Evolutionary conservation across 2,888 invertebrate species (phyloP), one percentile per base, ranked within the genome.

Genomic region (Steinernema scapterisci): DNA sequence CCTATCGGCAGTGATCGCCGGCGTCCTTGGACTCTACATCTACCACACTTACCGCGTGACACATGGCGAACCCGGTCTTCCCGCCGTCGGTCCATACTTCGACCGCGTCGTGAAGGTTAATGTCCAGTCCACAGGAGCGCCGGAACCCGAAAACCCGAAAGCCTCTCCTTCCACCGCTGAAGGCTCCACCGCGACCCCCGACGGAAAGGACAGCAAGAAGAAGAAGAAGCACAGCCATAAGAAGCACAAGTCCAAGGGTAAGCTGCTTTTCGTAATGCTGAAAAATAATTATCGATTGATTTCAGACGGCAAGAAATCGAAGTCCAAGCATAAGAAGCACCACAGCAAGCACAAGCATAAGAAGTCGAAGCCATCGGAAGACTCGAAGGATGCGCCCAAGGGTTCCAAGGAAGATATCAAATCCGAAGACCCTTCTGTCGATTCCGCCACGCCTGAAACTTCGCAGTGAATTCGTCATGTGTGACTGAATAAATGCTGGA

Each of bases 1-100:
- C 19, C 6, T 48, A 16, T 48, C 48, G 5, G 48, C 48, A 5
- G 2, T 48, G 48, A 16, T 48, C 19, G 48, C 48, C 6, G 48
- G 48, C 48, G 13, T 48, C 48, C 48, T 48, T 16, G 48, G 48
- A n/a, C 48, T 48, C 48, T 48, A 48, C 48, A 48, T 48, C 48
- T 48, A 48, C 48, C 48, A 48, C 48, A 48, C n/a, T 19, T 48
- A n/a, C 48, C 48, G 48, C 48, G 48, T 48, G 16, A 16, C 13
- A 16, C 5, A 48, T 16, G 48, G 48, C 5, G n/a, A 48, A 48
- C 48, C 48, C 48, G 48, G 48, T 2, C 2, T 48, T 7, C 48
- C 48, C 48, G 48, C 13, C 48, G 13, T 48, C 48, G 48, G 48
- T 16, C 7, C 5, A 5, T 5, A 7, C 48, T 48, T 48, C 48